A percentile compares a stretch with the other conserved stretches of the same genome.
phyloP scores from a whole-genome alignment of 2,113 vertebrate species.

The Albula glossodonta region DNA sequence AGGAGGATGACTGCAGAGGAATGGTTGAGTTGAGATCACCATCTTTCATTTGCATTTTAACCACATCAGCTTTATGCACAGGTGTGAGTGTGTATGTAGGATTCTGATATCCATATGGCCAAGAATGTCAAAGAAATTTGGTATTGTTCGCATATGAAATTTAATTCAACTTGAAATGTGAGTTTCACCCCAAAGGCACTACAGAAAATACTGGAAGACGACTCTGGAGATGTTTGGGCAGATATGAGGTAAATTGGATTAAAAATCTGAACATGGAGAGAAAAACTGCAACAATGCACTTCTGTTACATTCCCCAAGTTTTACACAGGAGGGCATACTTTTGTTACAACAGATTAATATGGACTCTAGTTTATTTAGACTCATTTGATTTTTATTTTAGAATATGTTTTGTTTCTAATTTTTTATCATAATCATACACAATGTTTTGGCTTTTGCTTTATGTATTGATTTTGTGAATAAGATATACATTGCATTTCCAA shows the following conservation, averaged over 20 bases:
- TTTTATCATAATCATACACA: neutral
- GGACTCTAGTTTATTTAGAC: neutral
- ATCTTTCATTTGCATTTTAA: slow-evolving; percentile 47
- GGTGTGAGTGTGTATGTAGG: neutral
- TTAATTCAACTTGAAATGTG: slow-evolving; percentile 47
- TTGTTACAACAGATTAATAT: neutral
- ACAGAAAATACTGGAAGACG: neutral
- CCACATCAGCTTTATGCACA: slow-evolving; percentile 31
- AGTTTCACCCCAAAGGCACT: slow-evolving; percentile 10
- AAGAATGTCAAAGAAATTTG: slow-evolving; percentile 61
- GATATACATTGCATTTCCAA: neutral
- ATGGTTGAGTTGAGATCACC: neutral
- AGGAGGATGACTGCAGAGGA: neutral
- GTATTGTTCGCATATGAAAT: slow-evolving; percentile 44
- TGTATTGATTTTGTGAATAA: neutral
- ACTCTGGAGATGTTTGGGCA: neutral
- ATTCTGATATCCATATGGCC: slow-evolving; percentile 45
- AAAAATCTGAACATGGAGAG: neutral
- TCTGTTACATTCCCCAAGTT: neutral
- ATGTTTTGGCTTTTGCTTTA: neutral
- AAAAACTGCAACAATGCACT: neutral
- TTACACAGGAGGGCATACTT: neutral
- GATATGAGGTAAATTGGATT: neutral
- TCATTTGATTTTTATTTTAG: neutral
- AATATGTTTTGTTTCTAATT: neutral